Conservation (phyloP, 2,113 vertebrate genomes). For the Oxyura jamaicensis region DNA sequence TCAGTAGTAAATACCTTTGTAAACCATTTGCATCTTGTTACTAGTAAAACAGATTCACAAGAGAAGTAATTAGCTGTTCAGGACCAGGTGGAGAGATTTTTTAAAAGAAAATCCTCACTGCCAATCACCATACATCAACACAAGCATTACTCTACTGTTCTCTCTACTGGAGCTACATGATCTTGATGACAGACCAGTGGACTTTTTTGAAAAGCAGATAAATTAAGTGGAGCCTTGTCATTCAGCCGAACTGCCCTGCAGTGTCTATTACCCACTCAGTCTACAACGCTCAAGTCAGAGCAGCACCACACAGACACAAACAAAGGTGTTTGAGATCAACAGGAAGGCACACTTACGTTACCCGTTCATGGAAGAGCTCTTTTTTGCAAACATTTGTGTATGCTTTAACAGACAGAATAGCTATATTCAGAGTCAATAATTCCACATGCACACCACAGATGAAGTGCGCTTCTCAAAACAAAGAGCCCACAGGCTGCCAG, state of each 20-base stretch:
- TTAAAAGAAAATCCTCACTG: not conserved
- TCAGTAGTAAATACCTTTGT: not conserved
- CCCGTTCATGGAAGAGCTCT: not conserved
- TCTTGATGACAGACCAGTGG: not conserved
- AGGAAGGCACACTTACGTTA: not conserved
- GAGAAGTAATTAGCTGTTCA: not conserved
- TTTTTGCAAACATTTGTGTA: accelerated
- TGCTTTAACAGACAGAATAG: not conserved
- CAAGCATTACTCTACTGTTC: not conserved
- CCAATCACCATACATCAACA: not conserved
- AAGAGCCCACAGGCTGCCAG: not conserved
- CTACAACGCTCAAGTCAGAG: not conserved
- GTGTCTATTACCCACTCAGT: not conserved
- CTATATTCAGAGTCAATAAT: not conserved
- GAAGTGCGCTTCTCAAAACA: not conserved
- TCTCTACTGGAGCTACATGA: not conserved
- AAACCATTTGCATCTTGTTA: not conserved
- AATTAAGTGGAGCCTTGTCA: not conserved
- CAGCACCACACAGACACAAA: not conserved
- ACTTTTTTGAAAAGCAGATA: not conserved
- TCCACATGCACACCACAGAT: accelerated
- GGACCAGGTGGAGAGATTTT: not conserved
- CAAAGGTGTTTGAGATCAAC: not conserved
- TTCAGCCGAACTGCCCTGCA: not conserved
- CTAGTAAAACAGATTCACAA: not conserved